Base-by-base conservation (phyloP, 2,888 invertebrate species). In the Drosophila villosipedis region DNA sequence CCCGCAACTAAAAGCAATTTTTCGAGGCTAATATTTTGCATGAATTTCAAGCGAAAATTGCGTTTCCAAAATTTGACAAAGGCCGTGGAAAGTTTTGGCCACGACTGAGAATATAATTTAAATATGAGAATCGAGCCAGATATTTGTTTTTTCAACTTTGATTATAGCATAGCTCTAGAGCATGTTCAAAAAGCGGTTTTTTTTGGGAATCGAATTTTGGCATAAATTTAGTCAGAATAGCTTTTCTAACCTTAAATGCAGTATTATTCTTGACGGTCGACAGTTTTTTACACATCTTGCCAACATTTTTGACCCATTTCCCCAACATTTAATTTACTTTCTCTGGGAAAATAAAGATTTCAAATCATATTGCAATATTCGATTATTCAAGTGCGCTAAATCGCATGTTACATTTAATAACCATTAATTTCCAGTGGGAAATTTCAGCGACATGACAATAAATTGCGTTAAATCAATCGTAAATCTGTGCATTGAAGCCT, bases 391-490 rank as follows among this genome's bases (percentile, higher is more conserved):
- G 37, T 47, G 28, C 33, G 7, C 25, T 43, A 58, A 41, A 30
- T 65, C 39, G 39, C 39, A 6, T 54, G 33, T 55, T 47, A 60
- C 43, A 47, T 61, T 63, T 59, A 64, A 58, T 67, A 65, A 47
- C 43, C 78, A 73, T 78, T 78, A 47, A 66, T 59, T 61, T 73
- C 41, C 22, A 63, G n/a, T 39, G 65, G 37, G 55, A 68, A 68
- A 68, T 54, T 33, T 37, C 62, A 43, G 59, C 54, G 58, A 66
- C 60, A 19, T n/a, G 41, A 47, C 67, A 52, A 35, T 66, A 78
- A 78, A 74, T 64, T 65, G 70, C 62, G 70, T 74, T 78, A 70
- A 78, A 78, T 78, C 64, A 70, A 47, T 68, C 64, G 74, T 59
- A 75, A 73, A 67, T 67, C 55, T 52, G 43, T 35, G 16, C 78